A percentile compares a stretch with the other conserved stretches of the same genome.
These are phyloP conservation scores for Tiaroga cobitis DNA, from an alignment of 2,797 vertebrate genomes.

Conservation along the genomic window DNA sequence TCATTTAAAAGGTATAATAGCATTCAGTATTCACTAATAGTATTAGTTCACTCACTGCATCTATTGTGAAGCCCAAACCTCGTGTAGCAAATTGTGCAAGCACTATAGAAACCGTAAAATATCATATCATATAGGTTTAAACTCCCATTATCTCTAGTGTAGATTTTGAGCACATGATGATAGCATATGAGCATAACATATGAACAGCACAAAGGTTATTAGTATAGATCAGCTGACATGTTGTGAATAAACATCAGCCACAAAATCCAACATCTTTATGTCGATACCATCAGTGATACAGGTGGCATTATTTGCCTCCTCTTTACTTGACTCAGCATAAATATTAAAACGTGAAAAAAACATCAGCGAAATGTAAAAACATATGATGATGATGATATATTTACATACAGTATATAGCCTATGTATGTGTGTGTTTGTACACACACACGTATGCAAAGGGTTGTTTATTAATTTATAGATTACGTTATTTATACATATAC, in stretches of 20 bases:
- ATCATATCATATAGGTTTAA: not conserved
- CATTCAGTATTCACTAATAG: not conserved
- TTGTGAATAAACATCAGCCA: not conserved
- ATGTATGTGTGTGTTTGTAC: too few relatives aligned
- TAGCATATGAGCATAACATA: not conserved
- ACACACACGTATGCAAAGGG: not conserved
- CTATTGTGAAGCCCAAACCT: not conserved
- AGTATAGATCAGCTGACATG: slow-evolving; percentile 4
- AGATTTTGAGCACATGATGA: not conserved
- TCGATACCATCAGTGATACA: not conserved
- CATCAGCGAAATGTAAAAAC: not conserved
- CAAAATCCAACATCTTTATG: not conserved
- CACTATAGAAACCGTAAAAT: not conserved
- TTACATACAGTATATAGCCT: too few relatives aligned
- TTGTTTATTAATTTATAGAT: not conserved
- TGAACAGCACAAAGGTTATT: not conserved
- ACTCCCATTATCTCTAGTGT: not conserved
- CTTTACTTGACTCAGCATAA: not conserved
- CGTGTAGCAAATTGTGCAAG: not conserved
- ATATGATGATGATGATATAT: too few relatives aligned
- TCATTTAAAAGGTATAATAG: not conserved
- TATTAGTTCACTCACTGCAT: not conserved
- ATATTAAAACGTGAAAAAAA: not conserved
- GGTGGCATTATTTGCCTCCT: not conserved
- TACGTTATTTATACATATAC: not conserved